Percentiles rank a stretch among this genome's conserved stretches.
Evolutionary conservation across 2,888 invertebrate genomes (phyloP).

Genomic region (Conistra vaccinii): DNA sequence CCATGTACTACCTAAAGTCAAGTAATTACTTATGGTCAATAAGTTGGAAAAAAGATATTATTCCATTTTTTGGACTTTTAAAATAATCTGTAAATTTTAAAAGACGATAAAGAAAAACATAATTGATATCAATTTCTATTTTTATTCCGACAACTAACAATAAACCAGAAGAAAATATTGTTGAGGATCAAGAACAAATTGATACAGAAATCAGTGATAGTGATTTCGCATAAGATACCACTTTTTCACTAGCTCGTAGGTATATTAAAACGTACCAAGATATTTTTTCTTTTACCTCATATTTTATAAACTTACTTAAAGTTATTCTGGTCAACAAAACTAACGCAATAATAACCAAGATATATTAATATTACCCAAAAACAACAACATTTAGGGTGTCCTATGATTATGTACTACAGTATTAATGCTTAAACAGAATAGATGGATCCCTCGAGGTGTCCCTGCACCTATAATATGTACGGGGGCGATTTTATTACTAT

Average conservation of each 20-base stretch:
- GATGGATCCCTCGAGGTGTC: constrained; percentile 85
- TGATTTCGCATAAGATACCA: background rate
- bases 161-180: background rate
- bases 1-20: constrained; percentile 30
- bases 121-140: background rate
- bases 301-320: background rate
- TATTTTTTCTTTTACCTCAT: background rate
- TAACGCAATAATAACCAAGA: constrained; percentile 35
- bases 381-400: constrained; percentile 59
- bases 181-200: background rate
- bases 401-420: constrained; percentile 78
- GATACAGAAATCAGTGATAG: background rate
- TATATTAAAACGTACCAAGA: background rate
- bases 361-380: constrained; percentile 60
- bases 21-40: constrained; percentile 13
- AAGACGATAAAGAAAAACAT: background rate
- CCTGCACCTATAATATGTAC: constrained; percentile 84
- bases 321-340: background rate
- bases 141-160: background rate
- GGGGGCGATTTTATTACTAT: constrained; percentile 85
- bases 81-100: background rate
- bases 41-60: background rate
- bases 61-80: background rate
- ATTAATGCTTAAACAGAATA: constrained; percentile 86
- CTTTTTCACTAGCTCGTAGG: background rate